A percentile compares a stretch with the other conserved stretches of the same genome.
Evolutionary conservation across 2,113 vertebrate genomes (phyloP).

Genomic region (Ochotona curzoniae): DNA sequence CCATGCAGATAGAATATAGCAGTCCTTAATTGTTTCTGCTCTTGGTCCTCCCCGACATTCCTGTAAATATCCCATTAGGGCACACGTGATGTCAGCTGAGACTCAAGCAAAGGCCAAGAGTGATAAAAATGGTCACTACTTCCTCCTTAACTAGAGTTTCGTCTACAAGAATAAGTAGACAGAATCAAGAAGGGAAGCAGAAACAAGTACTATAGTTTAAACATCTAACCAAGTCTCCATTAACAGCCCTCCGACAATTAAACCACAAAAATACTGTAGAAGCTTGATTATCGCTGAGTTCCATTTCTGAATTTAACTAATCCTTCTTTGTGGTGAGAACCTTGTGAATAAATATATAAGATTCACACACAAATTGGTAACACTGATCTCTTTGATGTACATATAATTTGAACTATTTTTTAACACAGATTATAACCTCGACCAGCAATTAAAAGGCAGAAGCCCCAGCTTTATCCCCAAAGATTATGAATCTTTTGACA

Average conservation of each 20-base stretch:
- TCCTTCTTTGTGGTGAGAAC: slow-evolving; percentile 30
- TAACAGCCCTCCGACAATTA: slow-evolving; percentile 21
- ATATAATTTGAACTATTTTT: not conserved
- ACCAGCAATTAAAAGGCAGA: not conserved
- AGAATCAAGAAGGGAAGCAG: not conserved
- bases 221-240: not conserved
- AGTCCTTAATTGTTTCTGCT: not conserved
- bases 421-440: not conserved
- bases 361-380: slow-evolving; percentile 6
- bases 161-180: not conserved
- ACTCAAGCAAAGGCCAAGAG: not conserved
- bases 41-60: not conserved
- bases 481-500: not conserved
- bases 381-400: not conserved
- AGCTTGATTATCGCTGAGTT: not conserved
- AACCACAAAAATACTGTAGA: not conserved
- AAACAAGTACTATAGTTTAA: not conserved
- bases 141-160: not conserved
- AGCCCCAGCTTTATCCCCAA: not conserved
- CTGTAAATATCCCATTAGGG: not conserved
- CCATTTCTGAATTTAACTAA: not conserved
- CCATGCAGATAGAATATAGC: not conserved
- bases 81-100: not conserved
- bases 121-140: not conserved
- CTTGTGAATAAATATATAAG: not conserved